Conservation (phyloP, 2,113 vertebrate genomes). For the Albula goreensis region DNA sequence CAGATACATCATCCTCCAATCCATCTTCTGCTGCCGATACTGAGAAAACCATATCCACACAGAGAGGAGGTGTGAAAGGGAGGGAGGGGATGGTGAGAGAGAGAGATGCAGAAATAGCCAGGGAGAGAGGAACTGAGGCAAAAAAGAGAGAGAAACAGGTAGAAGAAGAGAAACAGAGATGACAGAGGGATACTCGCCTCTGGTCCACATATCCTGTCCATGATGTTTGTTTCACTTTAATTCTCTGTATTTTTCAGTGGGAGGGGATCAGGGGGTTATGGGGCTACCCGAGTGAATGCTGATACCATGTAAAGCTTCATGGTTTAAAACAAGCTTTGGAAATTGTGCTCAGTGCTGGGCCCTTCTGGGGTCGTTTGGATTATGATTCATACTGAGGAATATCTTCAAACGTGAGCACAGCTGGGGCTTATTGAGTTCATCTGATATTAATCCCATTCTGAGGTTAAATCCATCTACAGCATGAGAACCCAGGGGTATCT, state of each 20-base stretch:
- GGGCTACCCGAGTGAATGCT: not conserved
- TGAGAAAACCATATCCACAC: slow-evolving; percentile 53
- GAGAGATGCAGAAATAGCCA: slow-evolving; percentile 49
- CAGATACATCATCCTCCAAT: slow-evolving; percentile 78
- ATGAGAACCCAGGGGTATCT: not conserved
- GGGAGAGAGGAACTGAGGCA: slow-evolving; percentile 35
- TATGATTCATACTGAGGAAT: not conserved
- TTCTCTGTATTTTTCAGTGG: not conserved
- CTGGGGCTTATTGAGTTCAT: not conserved
- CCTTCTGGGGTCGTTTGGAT: not conserved
- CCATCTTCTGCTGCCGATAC: slow-evolving; percentile 66
- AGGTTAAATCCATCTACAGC: not conserved
- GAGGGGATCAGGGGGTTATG: not conserved
- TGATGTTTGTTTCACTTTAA: not conserved
- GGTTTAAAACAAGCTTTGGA: slow-evolving; percentile 13
- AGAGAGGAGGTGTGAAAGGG: slow-evolving; percentile 38
- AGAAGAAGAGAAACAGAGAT: not conserved
- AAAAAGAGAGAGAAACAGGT: slow-evolving; percentile 29
- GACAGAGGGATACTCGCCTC: not conserved
- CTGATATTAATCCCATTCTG: not conserved
- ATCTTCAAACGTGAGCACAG: not conserved
- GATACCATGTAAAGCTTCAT: not conserved
- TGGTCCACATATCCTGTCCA: not conserved
- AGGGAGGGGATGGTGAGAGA: slow-evolving; percentile 40
- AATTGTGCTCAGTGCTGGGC: slow-evolving; percentile 13